Evolutionary conservation across 1,140 invertebrate species (phyloP).

Genomic region (Marisa cornuarietis): DNA sequence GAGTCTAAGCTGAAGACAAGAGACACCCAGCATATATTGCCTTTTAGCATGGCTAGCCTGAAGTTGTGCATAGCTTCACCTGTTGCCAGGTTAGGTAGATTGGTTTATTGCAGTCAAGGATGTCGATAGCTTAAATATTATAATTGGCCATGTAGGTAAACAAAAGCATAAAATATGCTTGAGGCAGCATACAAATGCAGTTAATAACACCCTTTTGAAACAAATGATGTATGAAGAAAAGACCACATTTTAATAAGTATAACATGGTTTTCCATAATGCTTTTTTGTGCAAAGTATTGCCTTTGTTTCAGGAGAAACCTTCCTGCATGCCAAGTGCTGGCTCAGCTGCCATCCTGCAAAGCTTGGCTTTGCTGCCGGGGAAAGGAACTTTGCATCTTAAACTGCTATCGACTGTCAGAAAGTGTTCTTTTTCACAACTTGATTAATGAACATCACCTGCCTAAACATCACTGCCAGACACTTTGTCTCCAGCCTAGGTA

Average conservation of each 20-base stretch:
- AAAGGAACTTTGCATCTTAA: constrained; percentile 34
- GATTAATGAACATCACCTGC: constrained; percentile 33
- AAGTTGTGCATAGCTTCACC: background rate
- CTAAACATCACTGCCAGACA: constrained; percentile 27
- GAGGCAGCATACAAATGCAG: too few relatives aligned
- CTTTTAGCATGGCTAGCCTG: background rate
- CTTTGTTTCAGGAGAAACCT: constrained; percentile 1
- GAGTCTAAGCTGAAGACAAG: background rate
- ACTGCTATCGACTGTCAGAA: constrained; percentile 38
- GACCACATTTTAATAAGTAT: background rate
- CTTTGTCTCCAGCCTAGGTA: constrained; percentile 30
- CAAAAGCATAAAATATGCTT: background rate
- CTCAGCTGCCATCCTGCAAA: constrained; percentile 34
- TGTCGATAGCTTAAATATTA: background rate
- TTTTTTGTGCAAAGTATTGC: too few relatives aligned
- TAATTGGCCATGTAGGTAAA: background rate
- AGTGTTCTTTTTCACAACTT: constrained; percentile 38
- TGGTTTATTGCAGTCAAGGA: background rate
- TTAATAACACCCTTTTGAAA: too few relatives aligned
- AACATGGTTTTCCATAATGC: background rate
- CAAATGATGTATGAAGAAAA: too few relatives aligned
- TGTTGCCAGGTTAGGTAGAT: background rate
- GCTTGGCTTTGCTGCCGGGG: constrained; percentile 41
- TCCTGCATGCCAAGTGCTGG: constrained; percentile 26
- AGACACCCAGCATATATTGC: background rate